Conservation (phyloP, 64 coral and sea anemone genomes). For the Hydrozoanthus tunicans region DNA sequence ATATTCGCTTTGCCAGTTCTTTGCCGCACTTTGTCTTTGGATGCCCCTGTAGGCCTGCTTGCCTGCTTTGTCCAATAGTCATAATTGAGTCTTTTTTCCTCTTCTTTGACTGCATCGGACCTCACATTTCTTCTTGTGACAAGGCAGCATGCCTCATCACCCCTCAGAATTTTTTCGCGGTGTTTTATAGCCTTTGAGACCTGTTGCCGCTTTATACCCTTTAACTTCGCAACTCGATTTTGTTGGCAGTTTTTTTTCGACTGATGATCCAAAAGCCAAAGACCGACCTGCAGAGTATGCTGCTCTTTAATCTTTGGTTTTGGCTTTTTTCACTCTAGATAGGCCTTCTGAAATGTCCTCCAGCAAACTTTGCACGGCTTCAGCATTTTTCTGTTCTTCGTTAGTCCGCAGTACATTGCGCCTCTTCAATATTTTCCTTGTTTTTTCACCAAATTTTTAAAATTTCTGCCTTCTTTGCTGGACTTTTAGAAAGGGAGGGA, state of each 20-base stretch:
- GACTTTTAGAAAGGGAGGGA: constrained; percentile 2
- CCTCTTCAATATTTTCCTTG: too few species aligned
- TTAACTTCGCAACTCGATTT: too few species aligned
- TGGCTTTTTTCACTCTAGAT: too few species aligned
- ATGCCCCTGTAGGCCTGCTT: not conserved
- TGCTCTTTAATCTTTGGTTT: too few species aligned
- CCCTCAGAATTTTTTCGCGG: not conserved
- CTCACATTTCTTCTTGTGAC: not conserved
- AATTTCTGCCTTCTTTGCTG: constrained; percentile 2
- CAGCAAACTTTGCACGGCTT: too few species aligned
- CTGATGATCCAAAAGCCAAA: too few species aligned
- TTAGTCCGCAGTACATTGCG: too few species aligned
- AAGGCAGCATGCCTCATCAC: not conserved
- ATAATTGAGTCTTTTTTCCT: not conserved
- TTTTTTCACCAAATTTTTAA: not conserved
- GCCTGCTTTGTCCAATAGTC: not conserved
- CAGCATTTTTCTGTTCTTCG: too few species aligned
- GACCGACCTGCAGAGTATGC: too few species aligned
- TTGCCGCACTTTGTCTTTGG: not conserved
- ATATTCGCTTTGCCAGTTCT: not conserved
- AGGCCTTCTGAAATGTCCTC: too few species aligned
- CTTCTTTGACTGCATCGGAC: not conserved
- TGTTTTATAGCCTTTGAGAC: not conserved
- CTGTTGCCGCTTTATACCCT: too few species aligned
- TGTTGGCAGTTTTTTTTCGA: too few species aligned